A percentile compares a stretch with the other conserved stretches of the same genome.
phyloP scores from a whole-genome alignment of 2,113 vertebrate genomes.

The Podarcis muralis region DNA sequence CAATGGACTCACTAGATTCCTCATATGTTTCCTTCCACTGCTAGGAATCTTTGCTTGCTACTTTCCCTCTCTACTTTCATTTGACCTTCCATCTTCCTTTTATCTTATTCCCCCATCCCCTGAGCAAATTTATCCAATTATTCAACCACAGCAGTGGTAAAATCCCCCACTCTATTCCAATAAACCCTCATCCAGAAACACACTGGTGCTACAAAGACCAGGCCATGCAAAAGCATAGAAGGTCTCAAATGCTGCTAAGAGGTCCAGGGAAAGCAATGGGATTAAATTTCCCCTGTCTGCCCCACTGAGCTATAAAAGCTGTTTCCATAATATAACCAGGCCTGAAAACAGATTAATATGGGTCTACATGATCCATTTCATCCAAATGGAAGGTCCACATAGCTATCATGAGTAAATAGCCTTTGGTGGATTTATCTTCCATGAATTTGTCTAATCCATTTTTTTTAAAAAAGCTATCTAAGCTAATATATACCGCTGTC shows the following conservation, averaged over 20 bases:
- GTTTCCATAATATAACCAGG: neutral
- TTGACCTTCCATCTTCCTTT: too few relatives aligned
- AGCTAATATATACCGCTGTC: neutral
- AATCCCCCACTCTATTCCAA: too few relatives aligned
- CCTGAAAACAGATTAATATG: neutral
- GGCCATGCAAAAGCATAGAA: neutral
- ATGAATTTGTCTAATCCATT: neutral
- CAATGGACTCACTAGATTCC: too few relatives aligned
- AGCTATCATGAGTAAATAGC: neutral
- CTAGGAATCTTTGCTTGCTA: too few relatives aligned
- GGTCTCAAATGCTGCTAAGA: neutral
- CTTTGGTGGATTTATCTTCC: neutral
- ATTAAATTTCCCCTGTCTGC: neutral
- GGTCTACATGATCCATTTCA: neutral
- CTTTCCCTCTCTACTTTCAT: too few relatives aligned
- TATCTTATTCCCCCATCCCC: too few relatives aligned
- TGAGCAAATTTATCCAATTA: too few relatives aligned
- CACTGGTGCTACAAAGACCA: neutral
- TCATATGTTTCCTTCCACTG: too few relatives aligned
- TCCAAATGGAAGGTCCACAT: neutral
- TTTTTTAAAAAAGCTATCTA: neutral
- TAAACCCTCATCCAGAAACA: too few relatives aligned
- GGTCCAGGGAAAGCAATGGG: neutral
- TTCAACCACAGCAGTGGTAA: too few relatives aligned
- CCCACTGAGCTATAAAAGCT: neutral